Conservation (phyloP, 2,888 invertebrate genomes). For the Nomada ruficornis region DNA sequence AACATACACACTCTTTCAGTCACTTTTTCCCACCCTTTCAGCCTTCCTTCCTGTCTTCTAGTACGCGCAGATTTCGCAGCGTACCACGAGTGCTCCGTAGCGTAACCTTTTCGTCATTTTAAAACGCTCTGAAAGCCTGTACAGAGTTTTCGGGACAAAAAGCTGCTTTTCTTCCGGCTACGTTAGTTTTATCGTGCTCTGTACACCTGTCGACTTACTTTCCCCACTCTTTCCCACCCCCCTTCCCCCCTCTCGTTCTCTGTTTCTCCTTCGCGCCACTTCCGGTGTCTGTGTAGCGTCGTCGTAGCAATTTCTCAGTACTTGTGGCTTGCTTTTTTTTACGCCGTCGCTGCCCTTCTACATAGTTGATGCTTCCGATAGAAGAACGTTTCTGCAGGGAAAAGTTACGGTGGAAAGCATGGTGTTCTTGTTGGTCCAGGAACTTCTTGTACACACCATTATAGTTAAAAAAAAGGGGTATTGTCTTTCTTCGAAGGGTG, state of each 20-base stretch:
- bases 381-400: conserved; percentile 40
- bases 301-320: conserved; percentile 39
- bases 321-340: conserved; percentile 35
- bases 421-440: not conserved
- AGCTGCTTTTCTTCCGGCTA: conserved; percentile 67
- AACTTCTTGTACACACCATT: too few species aligned
- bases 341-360: conserved; percentile 7
- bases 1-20: conserved; percentile 35
- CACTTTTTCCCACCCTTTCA: conserved; percentile 46
- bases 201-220: conserved; percentile 56
- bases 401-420: conserved; percentile 15
- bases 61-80: conserved; percentile 64
- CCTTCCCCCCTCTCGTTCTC: not conserved
- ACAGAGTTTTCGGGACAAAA: conserved; percentile 72
- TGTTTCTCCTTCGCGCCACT: not conserved
- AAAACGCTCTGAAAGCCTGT: conserved; percentile 72
- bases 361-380: conserved; percentile 51
- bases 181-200: conserved; percentile 55
- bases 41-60: conserved; percentile 55
- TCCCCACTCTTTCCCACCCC: not conserved
- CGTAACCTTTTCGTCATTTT: conserved; percentile 76
- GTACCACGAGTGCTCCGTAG: conserved; percentile 68
- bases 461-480: too few species aligned
- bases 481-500: too few species aligned
- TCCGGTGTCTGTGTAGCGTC: not conserved